Percentiles rank a stretch among this genome's conserved stretches.
Conservation (phyloP, 2,113 vertebrate genomes). For the Podocnemis expansa region DNA sequence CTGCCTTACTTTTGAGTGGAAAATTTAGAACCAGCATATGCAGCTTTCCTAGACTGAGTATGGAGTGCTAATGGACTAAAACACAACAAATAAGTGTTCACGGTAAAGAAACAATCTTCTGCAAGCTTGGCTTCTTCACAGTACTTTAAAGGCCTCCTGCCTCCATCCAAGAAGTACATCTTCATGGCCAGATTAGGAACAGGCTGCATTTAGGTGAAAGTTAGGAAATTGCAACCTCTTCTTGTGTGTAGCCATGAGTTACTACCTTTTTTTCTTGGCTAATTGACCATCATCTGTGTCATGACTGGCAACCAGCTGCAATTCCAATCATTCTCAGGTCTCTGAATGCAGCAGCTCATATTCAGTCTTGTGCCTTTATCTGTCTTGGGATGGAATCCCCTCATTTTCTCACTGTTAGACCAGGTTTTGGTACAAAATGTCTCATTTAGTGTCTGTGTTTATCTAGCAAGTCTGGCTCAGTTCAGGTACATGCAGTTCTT, state of each 20-base stretch:
- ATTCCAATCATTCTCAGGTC: background rate
- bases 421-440: background rate
- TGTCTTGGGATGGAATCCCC: background rate
- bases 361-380: background rate
- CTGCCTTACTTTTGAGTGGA: background rate
- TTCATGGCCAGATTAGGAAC: background rate
- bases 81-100: background rate
- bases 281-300: rapidly evolving
- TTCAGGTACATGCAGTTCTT: too few relatives aligned
- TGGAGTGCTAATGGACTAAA: too few relatives aligned
- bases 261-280: background rate
- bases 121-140: background rate
- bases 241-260: background rate
- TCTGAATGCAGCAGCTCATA: background rate
- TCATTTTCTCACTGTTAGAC: background rate
- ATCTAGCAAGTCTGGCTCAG: background rate
- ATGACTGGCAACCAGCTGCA: background rate
- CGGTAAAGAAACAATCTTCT: rapidly evolving
- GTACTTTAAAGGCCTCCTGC: rapidly evolving
- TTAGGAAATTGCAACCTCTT: background rate
- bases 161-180: background rate
- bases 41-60: rapidly evolving
- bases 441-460: background rate
- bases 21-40: background rate
- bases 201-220: background rate